Percentiles rank a stretch among this genome's conserved stretches.
These are phyloP conservation scores for Sarcophaga bullata DNA, from an alignment of 1,140 invertebrate species.

Conservation along the genomic window DNA sequence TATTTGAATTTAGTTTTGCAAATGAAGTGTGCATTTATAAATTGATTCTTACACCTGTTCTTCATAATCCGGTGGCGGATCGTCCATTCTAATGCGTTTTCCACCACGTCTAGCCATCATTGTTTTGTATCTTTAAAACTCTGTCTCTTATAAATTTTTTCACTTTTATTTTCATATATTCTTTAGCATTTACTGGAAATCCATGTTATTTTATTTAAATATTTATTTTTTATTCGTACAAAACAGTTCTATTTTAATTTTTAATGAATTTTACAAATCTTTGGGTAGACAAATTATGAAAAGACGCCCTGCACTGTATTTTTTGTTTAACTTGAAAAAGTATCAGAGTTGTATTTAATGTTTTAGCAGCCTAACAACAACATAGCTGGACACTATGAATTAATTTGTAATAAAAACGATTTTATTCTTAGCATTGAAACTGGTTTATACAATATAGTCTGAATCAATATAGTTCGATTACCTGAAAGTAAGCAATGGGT, in stretches of 20 bases:
- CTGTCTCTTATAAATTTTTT: too few species aligned
- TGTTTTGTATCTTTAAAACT: background rate
- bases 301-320: background rate
- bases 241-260: background rate
- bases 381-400: too few species aligned
- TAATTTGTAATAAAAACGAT: too few species aligned
- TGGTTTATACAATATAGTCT: too few species aligned
- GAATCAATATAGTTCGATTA: too few species aligned
- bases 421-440: too few species aligned
- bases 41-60: constrained; percentile 55
- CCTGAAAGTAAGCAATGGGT: too few species aligned
- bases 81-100: constrained; percentile 90
- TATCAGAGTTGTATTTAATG: background rate
- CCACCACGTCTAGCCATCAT: constrained; percentile 84
- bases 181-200: background rate
- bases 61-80: constrained; percentile 87
- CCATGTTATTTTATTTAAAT: background rate
- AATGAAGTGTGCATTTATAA: background rate
- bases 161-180: background rate
- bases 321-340: background rate
- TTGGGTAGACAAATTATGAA: background rate
- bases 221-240: background rate
- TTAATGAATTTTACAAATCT: background rate
- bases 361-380: background rate
- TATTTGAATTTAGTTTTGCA: background rate